phyloP scores from a whole-genome alignment of 2,888 invertebrate species.

The Apodemia mormo region DNA sequence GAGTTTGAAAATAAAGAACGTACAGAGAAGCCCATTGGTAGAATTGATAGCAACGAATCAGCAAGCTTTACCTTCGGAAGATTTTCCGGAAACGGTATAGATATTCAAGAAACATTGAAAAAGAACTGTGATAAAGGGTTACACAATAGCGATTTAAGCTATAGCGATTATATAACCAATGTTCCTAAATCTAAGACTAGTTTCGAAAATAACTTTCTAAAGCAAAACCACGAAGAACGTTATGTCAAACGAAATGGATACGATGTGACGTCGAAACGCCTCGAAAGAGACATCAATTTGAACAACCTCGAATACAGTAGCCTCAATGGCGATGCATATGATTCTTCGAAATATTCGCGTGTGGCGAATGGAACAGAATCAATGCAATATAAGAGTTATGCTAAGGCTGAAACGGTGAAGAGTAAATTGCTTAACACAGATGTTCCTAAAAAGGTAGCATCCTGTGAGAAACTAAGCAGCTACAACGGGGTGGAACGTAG shows the following conservation, averaged over 20 bases:
- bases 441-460: slow-evolving; percentile 75
- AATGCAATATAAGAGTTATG: slow-evolving; percentile 75
- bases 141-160: slow-evolving; percentile 73
- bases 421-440: slow-evolving; percentile 77
- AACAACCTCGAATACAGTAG: slow-evolving; percentile 72
- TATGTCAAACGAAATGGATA: slow-evolving; percentile 72
- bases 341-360: slow-evolving; percentile 79
- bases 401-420: slow-evolving; percentile 76
- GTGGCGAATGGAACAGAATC: slow-evolving; percentile 77
- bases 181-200: slow-evolving; percentile 80
- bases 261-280: slow-evolving; percentile 64
- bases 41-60: slow-evolving; percentile 59
- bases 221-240: slow-evolving; percentile 73
- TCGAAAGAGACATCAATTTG: slow-evolving; percentile 70
- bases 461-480: slow-evolving; percentile 72
- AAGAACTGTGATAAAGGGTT: slow-evolving; percentile 80
- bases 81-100: slow-evolving; percentile 66
- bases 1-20: slow-evolving; percentile 74
- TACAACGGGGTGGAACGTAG: slow-evolving; percentile 63
- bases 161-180: slow-evolving; percentile 75
- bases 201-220: slow-evolving; percentile 77
- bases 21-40: slow-evolving; percentile 56
- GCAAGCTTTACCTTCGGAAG: slow-evolving; percentile 65
- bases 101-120: slow-evolving; percentile 75
- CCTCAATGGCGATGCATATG: slow-evolving; percentile 72